A percentile compares a stretch with the other conserved stretches of the same genome.
phyloP scores from a whole-genome alignment of 2,888 invertebrate species.

The Achlya flavicornis region DNA sequence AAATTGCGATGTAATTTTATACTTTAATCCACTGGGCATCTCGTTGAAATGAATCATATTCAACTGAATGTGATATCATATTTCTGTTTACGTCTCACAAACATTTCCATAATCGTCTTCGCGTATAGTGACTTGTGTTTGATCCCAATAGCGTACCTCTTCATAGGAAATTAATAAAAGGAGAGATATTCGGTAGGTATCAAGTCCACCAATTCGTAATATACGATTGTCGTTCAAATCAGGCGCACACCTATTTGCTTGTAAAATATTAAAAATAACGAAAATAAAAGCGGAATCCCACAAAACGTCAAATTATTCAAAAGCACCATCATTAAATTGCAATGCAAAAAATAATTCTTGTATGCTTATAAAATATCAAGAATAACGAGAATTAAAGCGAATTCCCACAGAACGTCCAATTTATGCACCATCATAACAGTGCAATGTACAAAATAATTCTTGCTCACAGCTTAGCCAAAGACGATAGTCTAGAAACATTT shows the following conservation, averaged over 20 bases:
- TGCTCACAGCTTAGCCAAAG: not conserved
- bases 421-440: conserved; percentile 5
- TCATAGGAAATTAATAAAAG: not conserved
- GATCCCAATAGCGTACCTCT: not conserved
- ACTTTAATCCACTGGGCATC: not conserved
- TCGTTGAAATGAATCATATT: conserved; percentile 1
- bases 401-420: not conserved
- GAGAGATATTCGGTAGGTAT: too few relatives aligned
- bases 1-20: conserved; percentile 3
- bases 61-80: not conserved
- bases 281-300: too few relatives aligned
- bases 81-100: not conserved
- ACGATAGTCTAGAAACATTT: conserved; percentile 4
- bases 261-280: too few relatives aligned
- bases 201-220: not conserved
- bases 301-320: too few relatives aligned
- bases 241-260: too few relatives aligned
- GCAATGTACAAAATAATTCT: not conserved
- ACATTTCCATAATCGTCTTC: not conserved
- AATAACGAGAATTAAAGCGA: not conserved
- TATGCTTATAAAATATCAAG: not conserved
- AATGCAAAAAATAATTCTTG: not conserved
- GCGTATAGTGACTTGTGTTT: not conserved
- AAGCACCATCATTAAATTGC: not conserved
- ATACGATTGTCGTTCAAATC: too few relatives aligned